Base-by-base conservation (phyloP, 1,140 invertebrate species). In the Capitella teleta region DNA sequence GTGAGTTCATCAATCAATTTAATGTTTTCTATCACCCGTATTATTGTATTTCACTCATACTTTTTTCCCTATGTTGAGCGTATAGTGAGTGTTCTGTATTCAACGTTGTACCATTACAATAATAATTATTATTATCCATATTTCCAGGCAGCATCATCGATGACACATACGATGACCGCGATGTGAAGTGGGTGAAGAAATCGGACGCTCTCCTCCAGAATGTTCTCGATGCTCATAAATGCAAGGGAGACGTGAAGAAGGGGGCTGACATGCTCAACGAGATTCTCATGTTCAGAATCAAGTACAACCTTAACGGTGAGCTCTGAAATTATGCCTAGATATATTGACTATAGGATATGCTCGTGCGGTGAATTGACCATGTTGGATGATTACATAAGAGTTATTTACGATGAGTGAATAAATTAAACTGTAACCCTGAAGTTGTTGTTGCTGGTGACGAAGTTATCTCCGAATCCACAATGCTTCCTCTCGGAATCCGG, bases 291-390 rank as follows among this genome's bases (percentile, higher is more conserved):
- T 47, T 32, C 45, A 36, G 45, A 19, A 19, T 10, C 28, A 47
- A 47, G 36, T 47, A 30, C n/a, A 34, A 34, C n/a, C n/a, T 47
- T n/a, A 36, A 32, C n/a, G 45, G 45, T 47, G 5, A 30, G 43
- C n/a, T n/a, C n/a, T n/a, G n/a, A 10, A 42, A 16, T 34, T 34
- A 34, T 16, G 10, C 16, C 10, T 34, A 16, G 10, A 10, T 16
- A 10, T 10, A 34, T 34, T 10, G 32, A 16, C 32, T 10, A 34
- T 10, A 16, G 16, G 32, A 10, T 34, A 16, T 16, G 32, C 32
- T 16, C 16, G 10, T 10, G 32, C 10, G 32, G 32, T 10, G 32
- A 16, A 16, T 34, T 10, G 10, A 16, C 10, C 10, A 16, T 34
- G 32, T 34, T 10, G 16, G 32, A 16, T 34, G 32, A 16, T 34